These are phyloP conservation scores for Mycalesis mineus DNA, from an alignment of 2,888 invertebrate species.

Conservation along the genomic window DNA sequence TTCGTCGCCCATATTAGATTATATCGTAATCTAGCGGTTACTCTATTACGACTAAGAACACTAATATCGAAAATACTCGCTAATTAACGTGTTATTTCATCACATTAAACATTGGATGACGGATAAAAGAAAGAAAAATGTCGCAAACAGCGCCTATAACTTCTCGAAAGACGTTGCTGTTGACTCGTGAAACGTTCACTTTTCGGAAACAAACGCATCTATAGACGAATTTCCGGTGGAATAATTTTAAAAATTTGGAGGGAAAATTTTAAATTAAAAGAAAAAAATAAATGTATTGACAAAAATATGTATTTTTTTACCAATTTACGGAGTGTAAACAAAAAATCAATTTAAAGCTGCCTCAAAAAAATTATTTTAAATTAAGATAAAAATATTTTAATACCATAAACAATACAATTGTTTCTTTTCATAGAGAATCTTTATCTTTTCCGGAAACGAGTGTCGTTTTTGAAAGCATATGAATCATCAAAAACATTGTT, in stretches of 20 bases:
- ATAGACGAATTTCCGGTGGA: slow-evolving; percentile 76
- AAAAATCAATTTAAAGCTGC: slow-evolving; percentile 3
- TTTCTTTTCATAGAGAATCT: slow-evolving; percentile 50
- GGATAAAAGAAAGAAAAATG: slow-evolving; percentile 77
- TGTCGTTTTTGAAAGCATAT: slow-evolving; percentile 69
- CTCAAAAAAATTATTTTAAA: slow-evolving; percentile 8
- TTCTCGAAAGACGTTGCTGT: slow-evolving; percentile 79
- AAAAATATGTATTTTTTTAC: not conserved
- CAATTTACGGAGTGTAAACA: not conserved
- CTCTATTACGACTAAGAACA: slow-evolving; percentile 77
- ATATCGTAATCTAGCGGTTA: slow-evolving; percentile 75
- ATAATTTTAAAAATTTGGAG: slow-evolving; percentile 70
- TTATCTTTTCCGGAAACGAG: slow-evolving; percentile 74
- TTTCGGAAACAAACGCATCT: slow-evolving; percentile 79
- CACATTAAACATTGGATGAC: slow-evolving; percentile 76
- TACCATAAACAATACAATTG: slow-evolving; percentile 53
- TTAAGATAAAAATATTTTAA: slow-evolving; percentile 9
- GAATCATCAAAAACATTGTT: slow-evolving; percentile 63
- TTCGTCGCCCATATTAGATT: slow-evolving; percentile 90
- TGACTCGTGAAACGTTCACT: slow-evolving; percentile 79
- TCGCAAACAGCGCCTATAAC: slow-evolving; percentile 76
- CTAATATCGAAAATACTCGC: slow-evolving; percentile 72
- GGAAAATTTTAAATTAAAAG: slow-evolving; percentile 36
- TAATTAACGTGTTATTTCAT: slow-evolving; percentile 77
- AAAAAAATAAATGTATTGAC: slow-evolving; percentile 4